phyloP scores from a whole-genome alignment of 1,140 invertebrate genomes.

The Colletes latitarsis region DNA sequence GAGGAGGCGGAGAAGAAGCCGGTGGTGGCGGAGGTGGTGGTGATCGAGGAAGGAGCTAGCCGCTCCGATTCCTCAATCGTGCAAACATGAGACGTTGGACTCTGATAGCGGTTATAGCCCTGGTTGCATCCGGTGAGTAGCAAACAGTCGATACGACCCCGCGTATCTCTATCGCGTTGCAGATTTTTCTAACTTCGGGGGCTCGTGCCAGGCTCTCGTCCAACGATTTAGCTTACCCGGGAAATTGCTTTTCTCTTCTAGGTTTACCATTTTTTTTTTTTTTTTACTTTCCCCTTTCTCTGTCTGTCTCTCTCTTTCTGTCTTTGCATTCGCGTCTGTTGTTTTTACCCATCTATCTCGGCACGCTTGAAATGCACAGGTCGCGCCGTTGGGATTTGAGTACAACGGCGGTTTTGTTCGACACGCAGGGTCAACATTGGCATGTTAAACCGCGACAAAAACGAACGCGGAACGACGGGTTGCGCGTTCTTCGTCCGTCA shows the following conservation, averaged over 20 bases:
- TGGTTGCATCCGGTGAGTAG: conserved; percentile 79
- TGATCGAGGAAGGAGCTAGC: conserved; percentile 55
- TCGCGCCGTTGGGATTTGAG: conserved; percentile 15
- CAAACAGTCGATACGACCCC: not conserved
- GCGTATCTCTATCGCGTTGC: not conserved
- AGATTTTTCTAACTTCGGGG: conserved; percentile 1
- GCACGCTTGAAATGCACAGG: not conserved
- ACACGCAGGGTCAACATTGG: not conserved
- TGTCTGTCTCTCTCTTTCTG: conserved; percentile 15
- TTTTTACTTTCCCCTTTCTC: not conserved
- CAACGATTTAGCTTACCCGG: not conserved
- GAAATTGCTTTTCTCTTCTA: not conserved
- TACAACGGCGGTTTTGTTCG: not conserved
- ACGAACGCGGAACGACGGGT: not conserved
- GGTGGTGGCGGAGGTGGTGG: conserved; percentile 53
- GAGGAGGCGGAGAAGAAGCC: conserved; percentile 47
- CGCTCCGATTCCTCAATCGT: conserved; percentile 51
- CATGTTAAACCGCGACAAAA: not conserved
- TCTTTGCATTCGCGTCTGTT: not conserved
- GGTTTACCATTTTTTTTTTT: not conserved
- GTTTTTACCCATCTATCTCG: not conserved
- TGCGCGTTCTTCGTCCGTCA: conserved; percentile 12
- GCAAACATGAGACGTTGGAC: conserved; percentile 80
- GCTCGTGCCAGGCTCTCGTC: conserved; percentile 31
- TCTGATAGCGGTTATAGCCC: conserved; percentile 80